Evolutionary conservation across 2,888 invertebrate species (phyloP).

Genomic region (Stenurella melanura): DNA sequence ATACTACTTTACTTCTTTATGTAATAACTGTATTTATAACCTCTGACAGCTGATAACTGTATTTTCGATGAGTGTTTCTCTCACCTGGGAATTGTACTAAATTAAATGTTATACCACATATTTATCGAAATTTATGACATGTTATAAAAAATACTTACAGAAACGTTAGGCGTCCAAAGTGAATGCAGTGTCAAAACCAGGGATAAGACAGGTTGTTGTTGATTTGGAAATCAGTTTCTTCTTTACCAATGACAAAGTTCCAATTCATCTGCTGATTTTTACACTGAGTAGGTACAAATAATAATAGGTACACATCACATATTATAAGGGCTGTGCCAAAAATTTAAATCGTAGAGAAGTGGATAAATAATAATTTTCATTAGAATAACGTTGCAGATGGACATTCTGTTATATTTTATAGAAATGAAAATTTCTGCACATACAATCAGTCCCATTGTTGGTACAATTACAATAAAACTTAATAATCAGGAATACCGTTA

Average conservation of each 20-base stretch:
- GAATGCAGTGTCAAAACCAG: neutral
- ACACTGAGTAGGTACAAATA: no score
- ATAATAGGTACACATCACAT: no score
- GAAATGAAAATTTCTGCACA: no score
- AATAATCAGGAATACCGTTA: no score
- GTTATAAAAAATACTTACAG: neutral
- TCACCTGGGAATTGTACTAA: conserved; percentile 28
- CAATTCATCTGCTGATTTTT: neutral
- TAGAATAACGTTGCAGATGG: no score
- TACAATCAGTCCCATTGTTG: no score
- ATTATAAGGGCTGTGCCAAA: neutral
- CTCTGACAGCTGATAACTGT: neutral
- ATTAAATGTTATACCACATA: conserved; percentile 24
- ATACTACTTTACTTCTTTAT: neutral
- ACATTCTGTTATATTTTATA: no score
- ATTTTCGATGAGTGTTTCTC: conserved; percentile 23
- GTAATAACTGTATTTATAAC: neutral
- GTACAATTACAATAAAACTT: no score
- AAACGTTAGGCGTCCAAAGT: neutral
- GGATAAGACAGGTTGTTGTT: neutral
- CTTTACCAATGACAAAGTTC: neutral
- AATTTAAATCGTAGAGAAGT: neutral
- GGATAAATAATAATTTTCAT: no score
- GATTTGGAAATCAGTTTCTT: no score
- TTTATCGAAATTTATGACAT: neutral